Base-by-base conservation (phyloP, 2,113 vertebrate genomes). In the Dendropsophus ebraccatus region DNA sequence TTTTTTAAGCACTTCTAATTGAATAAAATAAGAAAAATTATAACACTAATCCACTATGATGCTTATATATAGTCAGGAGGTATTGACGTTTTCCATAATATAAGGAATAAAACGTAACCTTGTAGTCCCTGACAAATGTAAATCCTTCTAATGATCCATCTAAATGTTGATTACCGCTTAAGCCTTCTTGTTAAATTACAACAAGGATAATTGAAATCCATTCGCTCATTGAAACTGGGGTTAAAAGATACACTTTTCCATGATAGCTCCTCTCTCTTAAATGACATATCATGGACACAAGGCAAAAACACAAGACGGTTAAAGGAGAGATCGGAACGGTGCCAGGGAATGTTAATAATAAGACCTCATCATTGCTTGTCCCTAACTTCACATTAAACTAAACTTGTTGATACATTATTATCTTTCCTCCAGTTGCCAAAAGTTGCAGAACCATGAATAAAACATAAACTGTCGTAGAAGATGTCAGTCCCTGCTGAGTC, bases 331-430 rank as follows among this genome's bases (percentile, higher is more conserved):
- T 32, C 21, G n/a, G 35, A 86, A 25, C 58, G 0, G 52, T 47
- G 80, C 11, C 67, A 32, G 67, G 65, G 17, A 81, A 70, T 86
- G 56, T 30, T 80, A 60, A 81, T 81, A 86, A 80, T 56, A 86
- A 73, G 67, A 60, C 65, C 65, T 86, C 50, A 73, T 86, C 62
- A 86, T 86, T 5, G 23, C 60, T 32, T 58, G 62, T 86, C 75
- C 84, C 84, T 79, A 80, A 86, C 50, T 86, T 86, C 67, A 72
- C 84, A 81, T 86, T 73, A 86, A 80, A 81, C 77, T 81, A 81
- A 86, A 86, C 84, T 86, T 86, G 84, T 81, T 81, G 84, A 80
- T 86, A 86, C 67, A 86, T 86, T 86, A 79, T 86, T 86, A 86
- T 86, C 35, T 86, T 86, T 85, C 76, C 52, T 86, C 52, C 65